Conservation (phyloP, 2,113 vertebrate species). For the Cettia cetti region DNA sequence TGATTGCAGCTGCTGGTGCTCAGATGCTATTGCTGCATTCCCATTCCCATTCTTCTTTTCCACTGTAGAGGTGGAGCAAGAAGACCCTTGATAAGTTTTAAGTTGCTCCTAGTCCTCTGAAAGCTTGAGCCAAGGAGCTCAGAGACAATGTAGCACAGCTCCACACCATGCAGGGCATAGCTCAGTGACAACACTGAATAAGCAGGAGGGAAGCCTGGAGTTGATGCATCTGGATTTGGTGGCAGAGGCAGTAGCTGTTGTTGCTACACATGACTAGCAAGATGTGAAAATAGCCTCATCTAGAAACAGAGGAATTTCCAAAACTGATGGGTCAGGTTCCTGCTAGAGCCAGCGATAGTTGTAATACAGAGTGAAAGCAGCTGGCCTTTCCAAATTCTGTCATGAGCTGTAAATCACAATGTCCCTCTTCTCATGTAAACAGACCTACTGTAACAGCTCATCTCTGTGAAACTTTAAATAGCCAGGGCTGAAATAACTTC, state of each 20-base stretch:
- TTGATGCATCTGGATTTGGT: background rate
- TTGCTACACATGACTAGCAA: background rate
- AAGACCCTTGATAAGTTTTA: background rate
- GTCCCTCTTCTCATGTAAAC: background rate
- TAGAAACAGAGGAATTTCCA: background rate
- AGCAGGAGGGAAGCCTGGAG: background rate
- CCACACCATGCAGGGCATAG: background rate
- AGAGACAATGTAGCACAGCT: fast-evolving
- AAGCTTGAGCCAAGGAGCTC: background rate
- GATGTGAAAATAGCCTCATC: background rate
- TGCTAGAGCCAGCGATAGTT: background rate
- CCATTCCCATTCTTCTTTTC: background rate
- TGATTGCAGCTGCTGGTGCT: background rate
- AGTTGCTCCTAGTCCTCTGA: background rate
- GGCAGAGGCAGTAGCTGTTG: background rate
- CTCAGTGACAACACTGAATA: background rate
- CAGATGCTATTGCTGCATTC: background rate
- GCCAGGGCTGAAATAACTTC: background rate
- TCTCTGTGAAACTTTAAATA: constrained; percentile 17
- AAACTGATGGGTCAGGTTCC: background rate
- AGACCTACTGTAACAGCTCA: constrained; percentile 19
- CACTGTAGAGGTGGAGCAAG: background rate
- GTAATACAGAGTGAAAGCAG: background rate
- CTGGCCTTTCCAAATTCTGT: background rate
- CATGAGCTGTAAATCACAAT: background rate